Conservation (phyloP, 2,113 vertebrate species). For the Telmatochromis brachygnathus region DNA sequence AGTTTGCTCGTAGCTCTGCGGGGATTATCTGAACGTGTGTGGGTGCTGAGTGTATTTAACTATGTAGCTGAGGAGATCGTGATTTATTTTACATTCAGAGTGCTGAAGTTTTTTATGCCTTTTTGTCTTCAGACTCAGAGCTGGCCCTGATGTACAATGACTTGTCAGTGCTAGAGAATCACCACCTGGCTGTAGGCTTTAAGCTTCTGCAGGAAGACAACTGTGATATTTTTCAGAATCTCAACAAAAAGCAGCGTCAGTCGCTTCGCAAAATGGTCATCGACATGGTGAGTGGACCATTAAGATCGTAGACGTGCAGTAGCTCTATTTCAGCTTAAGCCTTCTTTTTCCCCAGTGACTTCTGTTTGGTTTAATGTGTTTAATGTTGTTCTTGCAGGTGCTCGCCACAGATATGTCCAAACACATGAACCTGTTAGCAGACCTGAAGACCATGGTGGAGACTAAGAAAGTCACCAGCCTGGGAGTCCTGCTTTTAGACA, state of each 20-base stretch:
- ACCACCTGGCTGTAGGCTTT: constrained; percentile 88
- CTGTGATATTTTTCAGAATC: constrained; percentile 88
- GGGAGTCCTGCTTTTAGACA: constrained; percentile 86
- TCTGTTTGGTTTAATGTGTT: background rate
- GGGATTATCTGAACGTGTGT: background rate
- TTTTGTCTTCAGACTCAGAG: constrained; percentile 76
- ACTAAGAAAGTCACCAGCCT: constrained; percentile 94
- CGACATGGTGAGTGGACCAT: constrained; percentile 74
- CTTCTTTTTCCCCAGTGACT: background rate
- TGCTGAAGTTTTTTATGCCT: background rate
- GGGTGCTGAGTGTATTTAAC: background rate
- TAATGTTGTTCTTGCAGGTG: constrained; percentile 65
- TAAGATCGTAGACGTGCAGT: background rate
- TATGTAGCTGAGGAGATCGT: background rate
- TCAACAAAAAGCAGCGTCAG: constrained; percentile 83
- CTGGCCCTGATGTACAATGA: constrained; percentile 93
- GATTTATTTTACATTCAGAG: background rate
- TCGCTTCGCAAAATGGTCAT: constrained; percentile 86
- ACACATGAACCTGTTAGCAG: constrained; percentile 91
- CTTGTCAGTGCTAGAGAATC: constrained; percentile 86
- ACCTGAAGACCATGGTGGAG: constrained; percentile 94
- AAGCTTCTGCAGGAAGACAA: constrained; percentile 88
- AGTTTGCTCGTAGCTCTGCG: constrained; percentile 41
- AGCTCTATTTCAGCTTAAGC: background rate
- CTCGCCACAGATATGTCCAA: constrained; percentile 94